Base-by-base conservation (phyloP, 2,888 invertebrate genomes). In the Dione juno region DNA sequence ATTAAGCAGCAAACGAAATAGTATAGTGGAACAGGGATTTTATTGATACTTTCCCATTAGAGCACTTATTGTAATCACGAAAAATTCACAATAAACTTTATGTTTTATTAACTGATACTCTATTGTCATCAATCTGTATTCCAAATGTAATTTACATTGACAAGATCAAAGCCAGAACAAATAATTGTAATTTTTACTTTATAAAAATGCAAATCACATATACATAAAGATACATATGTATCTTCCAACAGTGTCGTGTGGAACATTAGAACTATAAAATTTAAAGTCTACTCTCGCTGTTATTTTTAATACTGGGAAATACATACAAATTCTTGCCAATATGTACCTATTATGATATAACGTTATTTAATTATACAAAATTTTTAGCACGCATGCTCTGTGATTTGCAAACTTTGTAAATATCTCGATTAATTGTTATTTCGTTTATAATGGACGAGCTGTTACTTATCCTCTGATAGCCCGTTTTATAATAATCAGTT, bases 371-470 rank as follows among this genome's bases (percentile, higher is more conserved):
- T 78, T 78, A 72, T 77, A 76, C 77, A 83, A 82, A 81, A 82
- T 81, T 82, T 78, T 73, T 80, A 82, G 83, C 90, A 89, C 88
- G 87, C 87, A 82, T 86, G 67, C 84, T 87, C 89, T 92, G 91
- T 92, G 92, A 92, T 92, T 90, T 89, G 88, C 89, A 88, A 87
- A 88, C 88, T 88, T 79, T 92, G 92, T 92, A 92, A 87, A 92
- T 92, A 92, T 85, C 88, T 89, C 88, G 88, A 89, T 88, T 89
- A 87, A 84, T 91, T 89, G 92, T 92, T 93, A 91, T 90, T 89
- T 91, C 89, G 87, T 88, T 86, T 86, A 84, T 87, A 87, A 85
- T 85, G 75, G 80, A 87, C 86, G 89, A 85, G 88, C 86, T 85
- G 83, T 85, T 84, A 81, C 77, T 78, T 82, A 80, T 81, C 77